These are phyloP conservation scores for Epizoanthus fatuus DNA, from an alignment of 92 coral and sea anemone genomes.

Conservation along the genomic window DNA sequence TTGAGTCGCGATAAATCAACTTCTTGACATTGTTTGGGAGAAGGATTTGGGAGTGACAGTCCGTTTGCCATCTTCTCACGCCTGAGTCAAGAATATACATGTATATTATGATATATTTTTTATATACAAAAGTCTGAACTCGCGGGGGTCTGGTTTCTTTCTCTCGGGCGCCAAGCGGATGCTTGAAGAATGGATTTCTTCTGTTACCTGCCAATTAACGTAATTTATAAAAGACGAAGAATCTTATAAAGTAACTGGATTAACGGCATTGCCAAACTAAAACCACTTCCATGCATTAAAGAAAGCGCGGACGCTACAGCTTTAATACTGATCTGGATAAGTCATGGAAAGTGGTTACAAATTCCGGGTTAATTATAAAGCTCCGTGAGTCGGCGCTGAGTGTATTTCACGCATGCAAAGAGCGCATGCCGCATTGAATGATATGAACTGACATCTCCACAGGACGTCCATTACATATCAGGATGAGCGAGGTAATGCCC, in stretches of 20 bases:
- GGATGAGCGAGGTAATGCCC: not conserved
- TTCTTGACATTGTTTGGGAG: not conserved
- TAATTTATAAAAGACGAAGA: too few species aligned
- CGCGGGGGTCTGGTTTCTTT: too few species aligned
- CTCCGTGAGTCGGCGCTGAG: conserved; percentile 28
- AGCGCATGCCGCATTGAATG: conserved; percentile 15
- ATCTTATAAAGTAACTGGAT: not conserved
- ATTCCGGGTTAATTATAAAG: conserved; percentile 6
- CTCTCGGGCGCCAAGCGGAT: too few species aligned
- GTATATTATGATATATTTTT: too few species aligned
- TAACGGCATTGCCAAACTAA: not conserved
- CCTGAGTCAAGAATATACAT: too few species aligned
- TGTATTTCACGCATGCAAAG: too few species aligned
- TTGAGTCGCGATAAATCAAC: not conserved
- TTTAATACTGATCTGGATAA: not conserved
- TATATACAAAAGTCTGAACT: too few species aligned
- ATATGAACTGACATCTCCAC: not conserved
- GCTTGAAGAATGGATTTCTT: too few species aligned
- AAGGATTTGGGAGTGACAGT: not conserved
- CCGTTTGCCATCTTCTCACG: not conserved
- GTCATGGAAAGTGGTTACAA: not conserved
- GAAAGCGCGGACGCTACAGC: not conserved
- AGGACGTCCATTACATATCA: not conserved
- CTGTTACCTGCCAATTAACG: too few species aligned
- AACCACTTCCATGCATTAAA: conserved; percentile 7